Conservation (phyloP, 2,797 vertebrate species). For the Sciaenops ocellatus region DNA sequence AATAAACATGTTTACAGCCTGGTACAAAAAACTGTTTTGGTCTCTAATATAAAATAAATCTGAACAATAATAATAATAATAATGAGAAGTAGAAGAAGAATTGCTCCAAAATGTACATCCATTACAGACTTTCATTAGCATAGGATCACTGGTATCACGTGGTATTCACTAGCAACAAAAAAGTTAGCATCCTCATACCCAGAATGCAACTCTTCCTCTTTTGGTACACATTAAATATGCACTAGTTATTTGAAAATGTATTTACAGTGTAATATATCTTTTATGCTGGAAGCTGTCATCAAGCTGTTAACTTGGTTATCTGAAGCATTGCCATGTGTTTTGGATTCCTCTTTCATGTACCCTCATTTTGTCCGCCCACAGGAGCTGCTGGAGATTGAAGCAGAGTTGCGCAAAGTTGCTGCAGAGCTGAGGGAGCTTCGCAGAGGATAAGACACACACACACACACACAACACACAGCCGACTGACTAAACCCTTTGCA, state of each 20-base stretch:
- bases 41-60: too few species aligned
- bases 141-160: not conserved
- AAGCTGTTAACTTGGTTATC: not conserved
- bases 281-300: not conserved
- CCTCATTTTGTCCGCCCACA: slow-evolving; percentile 45
- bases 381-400: slow-evolving; percentile 86
- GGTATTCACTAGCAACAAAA: not conserved
- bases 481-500: slow-evolving; percentile 47
- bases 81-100: not conserved
- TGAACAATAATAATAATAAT: not conserved
- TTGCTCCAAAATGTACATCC: not conserved
- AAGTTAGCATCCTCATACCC: too few species aligned
- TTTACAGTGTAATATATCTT: not conserved
- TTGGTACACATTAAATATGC: not conserved
- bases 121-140: not conserved
- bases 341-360: slow-evolving; percentile 9
- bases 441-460: slow-evolving; percentile 75
- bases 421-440: slow-evolving; percentile 85
- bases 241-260: not conserved
- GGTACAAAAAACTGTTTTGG: too few species aligned
- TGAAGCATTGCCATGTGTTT: not conserved
- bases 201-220: not conserved
- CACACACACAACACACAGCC: slow-evolving; percentile 33
- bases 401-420: slow-evolving; percentile 84
- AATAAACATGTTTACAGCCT: too few species aligned